Evolutionary conservation across 2,113 vertebrate species (phyloP).

Genomic region (Prunella himalayana): DNA sequence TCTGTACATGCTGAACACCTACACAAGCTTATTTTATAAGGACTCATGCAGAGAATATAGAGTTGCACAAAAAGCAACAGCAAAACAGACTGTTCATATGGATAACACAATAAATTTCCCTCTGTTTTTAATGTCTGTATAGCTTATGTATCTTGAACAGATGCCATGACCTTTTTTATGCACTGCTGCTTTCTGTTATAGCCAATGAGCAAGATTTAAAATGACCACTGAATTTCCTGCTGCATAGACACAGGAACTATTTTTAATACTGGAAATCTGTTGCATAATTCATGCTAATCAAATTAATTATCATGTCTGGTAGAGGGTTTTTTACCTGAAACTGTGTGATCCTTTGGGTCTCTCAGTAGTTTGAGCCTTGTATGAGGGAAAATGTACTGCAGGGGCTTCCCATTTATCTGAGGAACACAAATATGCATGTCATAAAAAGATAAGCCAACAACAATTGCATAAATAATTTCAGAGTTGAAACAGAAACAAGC

Average conservation of each 20-base stretch:
- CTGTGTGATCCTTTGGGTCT: conserved; percentile 90
- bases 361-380: conserved; percentile 85
- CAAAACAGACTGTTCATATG: not conserved
- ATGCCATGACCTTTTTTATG: not conserved
- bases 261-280: not conserved
- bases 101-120: not conserved
- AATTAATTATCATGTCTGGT: not conserved
- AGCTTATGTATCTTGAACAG: not conserved
- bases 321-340: conserved; percentile 83
- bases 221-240: not conserved
- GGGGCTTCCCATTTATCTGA: conserved; percentile 85
- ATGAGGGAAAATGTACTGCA: conserved; percentile 90
- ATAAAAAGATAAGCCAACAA: not conserved
- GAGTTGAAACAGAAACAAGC: not conserved
- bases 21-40: not conserved
- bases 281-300: not conserved
- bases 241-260: not conserved
- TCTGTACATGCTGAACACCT: not conserved
- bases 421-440: conserved; percentile 54
- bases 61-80: not conserved
- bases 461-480: not conserved
- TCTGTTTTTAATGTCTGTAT: not conserved
- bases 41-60: not conserved
- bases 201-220: not conserved
- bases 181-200: not conserved